These are phyloP conservation scores for Melipona quadrifasciata DNA, from an alignment of 1,140 invertebrate genomes.

Conservation along the genomic window DNA sequence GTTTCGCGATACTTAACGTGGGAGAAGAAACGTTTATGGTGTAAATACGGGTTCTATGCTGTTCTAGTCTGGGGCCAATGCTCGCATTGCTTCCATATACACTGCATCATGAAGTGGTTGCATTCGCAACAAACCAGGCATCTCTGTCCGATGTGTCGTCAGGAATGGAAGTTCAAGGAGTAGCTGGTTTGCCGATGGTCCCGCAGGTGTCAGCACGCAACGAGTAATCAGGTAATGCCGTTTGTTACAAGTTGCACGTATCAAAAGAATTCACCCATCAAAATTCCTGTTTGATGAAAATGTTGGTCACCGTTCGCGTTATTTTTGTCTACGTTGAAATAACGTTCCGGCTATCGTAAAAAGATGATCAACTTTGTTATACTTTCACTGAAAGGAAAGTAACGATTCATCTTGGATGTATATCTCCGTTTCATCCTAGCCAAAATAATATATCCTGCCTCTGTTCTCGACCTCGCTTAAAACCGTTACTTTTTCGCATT, in stretches of 20 bases:
- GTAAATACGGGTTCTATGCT: slow-evolving; percentile 52
- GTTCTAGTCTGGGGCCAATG: slow-evolving; percentile 97
- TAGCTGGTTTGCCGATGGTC: slow-evolving; percentile 75
- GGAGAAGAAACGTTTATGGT: slow-evolving; percentile 14
- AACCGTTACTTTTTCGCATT: background rate
- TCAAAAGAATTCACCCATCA: background rate
- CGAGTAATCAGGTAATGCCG: slow-evolving; percentile 59
- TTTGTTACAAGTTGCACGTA: background rate
- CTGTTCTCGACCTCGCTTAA: background rate
- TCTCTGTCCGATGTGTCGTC: slow-evolving; percentile 99
- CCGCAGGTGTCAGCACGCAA: slow-evolving; percentile 76
- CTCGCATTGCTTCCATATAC: slow-evolving; percentile 99
- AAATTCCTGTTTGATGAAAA: background rate
- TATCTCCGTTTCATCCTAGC: background rate
- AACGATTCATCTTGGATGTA: background rate
- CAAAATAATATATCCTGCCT: background rate
- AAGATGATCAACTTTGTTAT: background rate
- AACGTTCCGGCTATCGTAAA: background rate
- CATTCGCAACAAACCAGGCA: slow-evolving; percentile 97
- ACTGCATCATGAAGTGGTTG: slow-evolving; percentile 99
- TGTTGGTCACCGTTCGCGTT: background rate
- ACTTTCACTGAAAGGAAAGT: background rate
- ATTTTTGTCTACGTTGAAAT: no score
- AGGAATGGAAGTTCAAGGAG: slow-evolving; percentile 99
- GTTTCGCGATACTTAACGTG: background rate